Conservation (phyloP, 2,888 invertebrate genomes). For the Bruchidius siliquastri region DNA sequence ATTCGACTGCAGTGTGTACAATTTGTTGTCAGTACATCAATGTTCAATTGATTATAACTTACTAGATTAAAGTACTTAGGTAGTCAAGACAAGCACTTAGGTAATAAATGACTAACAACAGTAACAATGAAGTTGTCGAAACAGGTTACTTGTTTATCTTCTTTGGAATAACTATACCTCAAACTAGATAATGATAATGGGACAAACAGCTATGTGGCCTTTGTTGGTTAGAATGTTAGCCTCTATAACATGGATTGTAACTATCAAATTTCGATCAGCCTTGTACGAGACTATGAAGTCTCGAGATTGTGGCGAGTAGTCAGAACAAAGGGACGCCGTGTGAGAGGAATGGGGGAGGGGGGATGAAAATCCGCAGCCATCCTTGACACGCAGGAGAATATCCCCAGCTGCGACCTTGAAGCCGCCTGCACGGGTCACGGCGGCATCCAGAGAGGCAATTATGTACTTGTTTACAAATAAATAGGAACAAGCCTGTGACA, state of each 20-base stretch:
- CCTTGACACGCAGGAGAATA: conserved; percentile 10
- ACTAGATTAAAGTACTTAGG: too few relatives aligned
- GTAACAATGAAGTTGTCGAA: too few relatives aligned
- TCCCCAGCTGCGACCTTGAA: background rate
- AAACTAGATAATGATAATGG: too few relatives aligned
- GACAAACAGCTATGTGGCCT: background rate
- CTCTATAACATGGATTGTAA: background rate
- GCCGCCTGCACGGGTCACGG: background rate
- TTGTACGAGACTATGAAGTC: background rate
- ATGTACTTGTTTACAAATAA: background rate
- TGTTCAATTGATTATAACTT: too few relatives aligned
- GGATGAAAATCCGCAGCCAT: conserved; percentile 8
- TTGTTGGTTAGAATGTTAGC: background rate
- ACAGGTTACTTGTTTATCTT: too few relatives aligned
- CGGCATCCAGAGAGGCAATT: background rate
- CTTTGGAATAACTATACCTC: too few relatives aligned
- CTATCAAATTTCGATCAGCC: background rate
- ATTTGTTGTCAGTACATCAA: too few relatives aligned
- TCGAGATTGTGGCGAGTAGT: background rate
- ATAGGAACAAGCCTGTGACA: background rate
- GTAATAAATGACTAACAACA: too few relatives aligned
- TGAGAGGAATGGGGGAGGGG: background rate
- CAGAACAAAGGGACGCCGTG: background rate
- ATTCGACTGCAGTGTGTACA: too few relatives aligned
- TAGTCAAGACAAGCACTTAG: too few relatives aligned